These are phyloP conservation scores for Myocastor coypus DNA, from an alignment of 2,113 vertebrate genomes.

Conservation along the genomic window DNA sequence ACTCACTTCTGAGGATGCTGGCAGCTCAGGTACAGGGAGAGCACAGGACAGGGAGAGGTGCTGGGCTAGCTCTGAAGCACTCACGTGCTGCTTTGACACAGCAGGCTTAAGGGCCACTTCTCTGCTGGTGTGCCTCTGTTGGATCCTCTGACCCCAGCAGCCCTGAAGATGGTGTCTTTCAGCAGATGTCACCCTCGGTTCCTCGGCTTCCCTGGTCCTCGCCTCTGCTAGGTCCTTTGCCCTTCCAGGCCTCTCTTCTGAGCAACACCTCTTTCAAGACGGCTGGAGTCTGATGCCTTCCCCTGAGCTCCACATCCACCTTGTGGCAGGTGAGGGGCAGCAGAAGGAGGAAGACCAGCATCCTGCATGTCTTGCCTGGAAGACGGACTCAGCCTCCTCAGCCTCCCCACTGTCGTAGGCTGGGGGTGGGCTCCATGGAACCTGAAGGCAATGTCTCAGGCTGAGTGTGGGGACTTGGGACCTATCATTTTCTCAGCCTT, in stretches of 20 bases:
- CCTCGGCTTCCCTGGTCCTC: no score
- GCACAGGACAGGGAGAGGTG: neutral
- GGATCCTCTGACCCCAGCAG: neutral
- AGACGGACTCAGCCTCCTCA: neutral
- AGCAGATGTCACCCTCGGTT: neutral
- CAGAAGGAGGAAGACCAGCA: neutral
- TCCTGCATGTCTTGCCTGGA: accelerated
- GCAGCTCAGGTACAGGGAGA: neutral
- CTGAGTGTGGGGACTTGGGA: neutral
- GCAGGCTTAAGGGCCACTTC: neutral
- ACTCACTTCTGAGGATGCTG: neutral
- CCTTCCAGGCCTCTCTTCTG: neutral
- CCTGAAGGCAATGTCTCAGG: neutral
- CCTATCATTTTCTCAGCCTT: neutral
- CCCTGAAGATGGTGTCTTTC: neutral
- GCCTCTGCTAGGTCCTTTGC: neutral
- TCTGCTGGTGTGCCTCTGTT: neutral
- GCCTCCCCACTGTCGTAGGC: neutral
- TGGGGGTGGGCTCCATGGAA: no score
- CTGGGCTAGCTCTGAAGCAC: neutral
- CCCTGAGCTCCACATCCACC: neutral
- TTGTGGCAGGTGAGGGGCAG: neutral
- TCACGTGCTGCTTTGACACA: neutral
- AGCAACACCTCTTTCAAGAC: neutral
- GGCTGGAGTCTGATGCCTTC: neutral